These are phyloP conservation scores for Laticauda colubrina DNA, from an alignment of 2,113 vertebrate genomes.

Conservation along the genomic window DNA sequence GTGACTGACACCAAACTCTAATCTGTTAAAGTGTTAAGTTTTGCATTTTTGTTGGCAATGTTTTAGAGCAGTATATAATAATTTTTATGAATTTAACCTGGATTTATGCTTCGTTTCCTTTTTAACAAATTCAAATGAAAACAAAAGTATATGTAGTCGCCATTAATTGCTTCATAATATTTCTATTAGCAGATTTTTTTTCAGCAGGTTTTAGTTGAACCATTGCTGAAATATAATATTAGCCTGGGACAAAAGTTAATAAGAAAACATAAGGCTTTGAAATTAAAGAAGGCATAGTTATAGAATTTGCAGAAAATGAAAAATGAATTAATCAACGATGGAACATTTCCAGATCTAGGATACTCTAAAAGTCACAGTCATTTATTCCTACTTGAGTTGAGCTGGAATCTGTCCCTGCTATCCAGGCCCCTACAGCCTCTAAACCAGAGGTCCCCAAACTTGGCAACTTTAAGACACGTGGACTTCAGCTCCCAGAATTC, in stretches of 20 bases:
- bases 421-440: not conserved
- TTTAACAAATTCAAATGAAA: slow-evolving; percentile 43
- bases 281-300: slow-evolving; percentile 57
- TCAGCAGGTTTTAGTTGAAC: slow-evolving; percentile 57
- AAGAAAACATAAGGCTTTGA: slow-evolving; percentile 60
- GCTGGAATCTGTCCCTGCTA: not conserved
- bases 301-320: not conserved
- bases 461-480: too few relatives aligned
- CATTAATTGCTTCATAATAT: slow-evolving; percentile 70
- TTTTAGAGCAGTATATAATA: slow-evolving; percentile 63
- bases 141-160: slow-evolving; percentile 61
- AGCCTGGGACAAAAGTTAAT: slow-evolving; percentile 57
- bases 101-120: slow-evolving; percentile 56
- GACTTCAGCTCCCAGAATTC: too few relatives aligned
- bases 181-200: slow-evolving; percentile 68
- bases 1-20: slow-evolving; percentile 70
- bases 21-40: slow-evolving; percentile 70
- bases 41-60: slow-evolving; percentile 63
- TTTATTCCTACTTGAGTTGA: not conserved
- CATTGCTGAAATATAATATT: slow-evolving; percentile 63
- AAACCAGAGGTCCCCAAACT: not conserved
- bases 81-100: slow-evolving; percentile 62
- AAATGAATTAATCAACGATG: not conserved
- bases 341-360: not conserved
- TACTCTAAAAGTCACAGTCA: not conserved